A percentile compares a stretch with the other conserved stretches of the same genome.
Evolutionary conservation across 2,113 vertebrate genomes (phyloP).

Genomic region (Nematolebias whitei): DNA sequence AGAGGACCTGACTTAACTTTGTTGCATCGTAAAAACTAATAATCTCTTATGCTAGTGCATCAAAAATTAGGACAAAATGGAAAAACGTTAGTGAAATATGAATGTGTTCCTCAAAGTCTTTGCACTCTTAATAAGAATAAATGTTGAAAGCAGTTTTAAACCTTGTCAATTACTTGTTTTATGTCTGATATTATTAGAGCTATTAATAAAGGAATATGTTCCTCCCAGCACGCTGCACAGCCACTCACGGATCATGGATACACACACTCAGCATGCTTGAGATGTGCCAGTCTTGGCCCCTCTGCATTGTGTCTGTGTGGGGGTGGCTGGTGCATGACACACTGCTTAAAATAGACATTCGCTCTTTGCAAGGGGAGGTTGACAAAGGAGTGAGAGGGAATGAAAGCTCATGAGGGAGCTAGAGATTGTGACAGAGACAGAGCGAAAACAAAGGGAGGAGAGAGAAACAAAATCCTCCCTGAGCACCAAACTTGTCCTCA

Average conservation of each 20-base stretch:
- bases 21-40: too few species aligned
- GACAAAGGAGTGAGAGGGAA: constrained; percentile 68
- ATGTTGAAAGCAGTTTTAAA: too few species aligned
- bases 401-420: constrained; percentile 52
- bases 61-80: too few species aligned
- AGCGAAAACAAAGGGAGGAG: constrained; percentile 35
- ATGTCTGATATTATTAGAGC: constrained; percentile 12
- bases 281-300: constrained; percentile 68
- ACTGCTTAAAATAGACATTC: constrained; percentile 81
- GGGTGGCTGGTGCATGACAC: constrained; percentile 75
- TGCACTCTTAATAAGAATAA: too few species aligned
- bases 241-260: constrained; percentile 29
- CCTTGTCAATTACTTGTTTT: constrained; percentile 1
- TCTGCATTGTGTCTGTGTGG: constrained; percentile 63
- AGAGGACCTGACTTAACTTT: too few species aligned
- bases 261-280: constrained; percentile 51
- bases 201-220: constrained; percentile 25
- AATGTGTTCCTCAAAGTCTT: too few species aligned
- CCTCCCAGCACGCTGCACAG: constrained; percentile 20
- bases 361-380: constrained; percentile 70
- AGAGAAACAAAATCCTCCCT: constrained; percentile 40
- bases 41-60: too few species aligned
- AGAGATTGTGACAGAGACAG: constrained; percentile 46
- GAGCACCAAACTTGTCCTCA: constrained; percentile 47
- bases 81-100: too few species aligned